phyloP scores from a whole-genome alignment of 2,797 vertebrate species.

The Varecia variegata region DNA sequence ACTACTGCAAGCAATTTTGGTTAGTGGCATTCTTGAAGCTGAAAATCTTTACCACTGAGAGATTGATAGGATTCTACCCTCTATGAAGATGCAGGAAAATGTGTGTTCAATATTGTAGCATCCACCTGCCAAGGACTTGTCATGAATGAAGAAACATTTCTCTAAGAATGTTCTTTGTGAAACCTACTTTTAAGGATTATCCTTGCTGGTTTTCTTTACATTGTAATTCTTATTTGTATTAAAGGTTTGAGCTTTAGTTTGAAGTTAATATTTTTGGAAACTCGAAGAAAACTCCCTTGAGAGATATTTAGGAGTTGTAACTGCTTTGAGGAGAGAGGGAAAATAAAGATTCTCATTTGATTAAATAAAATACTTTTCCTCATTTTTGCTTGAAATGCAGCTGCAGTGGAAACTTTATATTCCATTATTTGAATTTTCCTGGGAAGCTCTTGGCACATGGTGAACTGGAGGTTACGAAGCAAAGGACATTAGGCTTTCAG shows the following conservation, averaged over 20 bases:
- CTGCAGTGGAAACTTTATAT: background rate
- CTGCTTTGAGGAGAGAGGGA: background rate
- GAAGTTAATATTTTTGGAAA: background rate
- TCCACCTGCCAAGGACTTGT: background rate
- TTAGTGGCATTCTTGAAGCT: background rate
- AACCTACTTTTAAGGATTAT: background rate
- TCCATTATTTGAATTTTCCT: conserved; percentile 50
- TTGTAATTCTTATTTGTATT: background rate
- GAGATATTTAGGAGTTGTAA: background rate
- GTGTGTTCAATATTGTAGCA: background rate
- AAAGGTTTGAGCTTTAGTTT: background rate
- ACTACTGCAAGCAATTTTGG: background rate
- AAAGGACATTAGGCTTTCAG: conserved; percentile 10
- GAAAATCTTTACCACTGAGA: background rate
- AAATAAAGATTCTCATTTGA: background rate
- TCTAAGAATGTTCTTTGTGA: background rate
- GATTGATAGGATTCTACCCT: background rate
- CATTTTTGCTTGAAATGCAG: background rate
- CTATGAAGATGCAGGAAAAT: background rate
- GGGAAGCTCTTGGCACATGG: background rate
- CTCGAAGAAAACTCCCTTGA: background rate
- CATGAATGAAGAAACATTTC: background rate
- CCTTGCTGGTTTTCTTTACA: background rate
- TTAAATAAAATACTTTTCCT: background rate
- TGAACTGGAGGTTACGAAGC: background rate